A percentile compares a stretch with the other conserved stretches of the same genome.
These are phyloP conservation scores for Seriola quinqueradiata DNA, from an alignment of 2,113 vertebrate species.

Conservation along the genomic window DNA sequence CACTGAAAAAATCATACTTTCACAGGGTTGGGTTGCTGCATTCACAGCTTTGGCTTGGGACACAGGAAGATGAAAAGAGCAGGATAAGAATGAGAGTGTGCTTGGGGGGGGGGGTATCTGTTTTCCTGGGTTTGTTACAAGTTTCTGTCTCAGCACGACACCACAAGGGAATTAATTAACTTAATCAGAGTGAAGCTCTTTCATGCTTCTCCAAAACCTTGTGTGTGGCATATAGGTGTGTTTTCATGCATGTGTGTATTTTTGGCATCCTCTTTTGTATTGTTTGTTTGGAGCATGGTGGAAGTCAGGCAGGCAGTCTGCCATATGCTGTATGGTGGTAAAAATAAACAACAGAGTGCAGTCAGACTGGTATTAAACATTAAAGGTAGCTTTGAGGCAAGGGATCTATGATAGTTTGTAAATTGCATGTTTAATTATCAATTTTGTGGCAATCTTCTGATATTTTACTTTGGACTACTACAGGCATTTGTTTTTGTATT, in stretches of 20 bases:
- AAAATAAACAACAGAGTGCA: background rate
- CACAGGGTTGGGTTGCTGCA: background rate
- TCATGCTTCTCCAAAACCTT: conserved; percentile 43
- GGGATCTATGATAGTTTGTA: background rate
- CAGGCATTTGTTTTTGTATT: too few species aligned
- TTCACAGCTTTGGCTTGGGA: background rate
- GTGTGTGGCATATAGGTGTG: conserved; percentile 15
- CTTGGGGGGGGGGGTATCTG: background rate
- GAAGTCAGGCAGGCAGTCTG: background rate
- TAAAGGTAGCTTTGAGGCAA: background rate
- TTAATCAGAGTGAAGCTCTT: conserved; percentile 41
- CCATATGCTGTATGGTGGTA: background rate
- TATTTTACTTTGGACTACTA: background rate
- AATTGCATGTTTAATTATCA: background rate
- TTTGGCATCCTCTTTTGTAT: background rate
- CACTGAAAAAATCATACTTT: background rate
- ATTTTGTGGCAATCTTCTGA: background rate
- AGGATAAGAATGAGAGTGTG: background rate
- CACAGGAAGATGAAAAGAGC: conserved; percentile 4
- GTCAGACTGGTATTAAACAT: background rate
- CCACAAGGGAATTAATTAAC: conserved; percentile 53
- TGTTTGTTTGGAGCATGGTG: conserved; percentile 5
- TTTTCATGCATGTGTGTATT: background rate
- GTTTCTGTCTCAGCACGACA: background rate
- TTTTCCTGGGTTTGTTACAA: conserved; percentile 33